A percentile compares a stretch with the other conserved stretches of the same genome.
These are phyloP conservation scores for Pelodiscus sinensis DNA, from an alignment of 2,113 vertebrate genomes.

Conservation along the genomic window DNA sequence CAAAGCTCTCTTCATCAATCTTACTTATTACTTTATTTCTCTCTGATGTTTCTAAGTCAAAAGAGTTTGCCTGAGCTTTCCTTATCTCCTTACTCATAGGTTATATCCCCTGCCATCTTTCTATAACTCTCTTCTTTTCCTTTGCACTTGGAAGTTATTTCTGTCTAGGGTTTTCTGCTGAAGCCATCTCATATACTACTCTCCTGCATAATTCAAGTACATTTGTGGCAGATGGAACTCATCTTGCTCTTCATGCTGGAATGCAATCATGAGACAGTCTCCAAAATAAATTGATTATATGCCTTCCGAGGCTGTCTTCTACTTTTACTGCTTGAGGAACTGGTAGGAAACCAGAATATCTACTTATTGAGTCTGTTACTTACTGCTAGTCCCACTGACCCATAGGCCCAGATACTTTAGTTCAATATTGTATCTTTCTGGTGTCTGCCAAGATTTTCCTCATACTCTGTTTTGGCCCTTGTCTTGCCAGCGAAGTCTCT, in stretches of 20 bases:
- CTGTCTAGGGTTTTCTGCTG: constrained; percentile 7
- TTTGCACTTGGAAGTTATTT: constrained; percentile 17
- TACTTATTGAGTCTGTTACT: not conserved
- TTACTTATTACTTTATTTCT: not conserved
- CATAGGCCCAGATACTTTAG: not conserved
- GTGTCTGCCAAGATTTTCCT: not conserved
- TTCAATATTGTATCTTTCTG: not conserved
- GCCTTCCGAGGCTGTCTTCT: constrained; percentile 9
- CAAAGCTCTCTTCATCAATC: not conserved
- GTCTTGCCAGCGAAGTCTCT: not conserved
- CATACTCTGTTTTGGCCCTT: not conserved
- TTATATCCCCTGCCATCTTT: not conserved
- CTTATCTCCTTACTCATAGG: constrained; percentile 3
- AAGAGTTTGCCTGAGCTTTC: constrained; percentile 14
- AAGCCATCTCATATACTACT: not conserved
- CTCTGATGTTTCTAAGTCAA: not conserved
- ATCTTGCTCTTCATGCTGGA: constrained; percentile 1
- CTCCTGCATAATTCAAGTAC: not conserved
- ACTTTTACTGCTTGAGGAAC: not conserved
- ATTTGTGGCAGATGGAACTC: constrained; percentile 20
- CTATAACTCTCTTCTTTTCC: not conserved
- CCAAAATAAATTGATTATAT: not conserved
- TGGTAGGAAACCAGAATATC: not conserved
- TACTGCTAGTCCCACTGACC: not conserved
- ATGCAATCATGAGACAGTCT: not conserved